A percentile compares a stretch with the other conserved stretches of the same genome.
phyloP scores from a whole-genome alignment of 2,888 invertebrate genomes.

The Malacosoma neustria region DNA sequence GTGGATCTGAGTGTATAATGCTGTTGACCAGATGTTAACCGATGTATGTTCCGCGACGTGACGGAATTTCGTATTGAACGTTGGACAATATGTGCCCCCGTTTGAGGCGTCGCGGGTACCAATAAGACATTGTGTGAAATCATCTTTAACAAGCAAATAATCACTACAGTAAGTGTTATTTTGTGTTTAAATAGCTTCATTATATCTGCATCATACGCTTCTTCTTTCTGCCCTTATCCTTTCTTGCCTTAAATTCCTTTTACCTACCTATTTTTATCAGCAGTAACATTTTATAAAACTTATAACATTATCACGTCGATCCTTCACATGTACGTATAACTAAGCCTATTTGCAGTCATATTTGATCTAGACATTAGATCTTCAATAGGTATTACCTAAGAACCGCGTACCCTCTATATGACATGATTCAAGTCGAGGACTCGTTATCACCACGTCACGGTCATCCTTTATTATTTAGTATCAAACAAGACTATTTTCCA shows the following conservation, averaged over 20 bases:
- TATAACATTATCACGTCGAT: conserved; percentile 7
- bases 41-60: conserved; percentile 24
- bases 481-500: conserved; percentile 16
- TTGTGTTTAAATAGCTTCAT: neutral
- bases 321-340: conserved; percentile 20
- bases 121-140: neutral
- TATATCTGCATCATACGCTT: too few species aligned
- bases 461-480: conserved; percentile 18
- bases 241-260: too few species aligned
- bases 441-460: conserved; percentile 24
- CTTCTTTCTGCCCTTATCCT: too few species aligned
- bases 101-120: neutral
- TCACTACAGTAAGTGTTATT: neutral
- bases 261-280: neutral
- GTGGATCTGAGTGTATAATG: conserved; percentile 21
- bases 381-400: conserved; percentile 33
- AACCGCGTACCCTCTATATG: conserved; percentile 33
- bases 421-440: too few species aligned
- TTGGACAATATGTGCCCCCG: neutral
- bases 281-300: neutral
- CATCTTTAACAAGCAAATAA: neutral
- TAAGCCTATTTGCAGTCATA: conserved; percentile 37
- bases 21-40: conserved; percentile 18
- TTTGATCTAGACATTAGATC: conserved; percentile 48
- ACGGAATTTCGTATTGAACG: conserved; percentile 13